Evolutionary conservation across 2,797 vertebrate species (phyloP), one percentile per base, ranked within the genome.

Genomic region (Pseudotriccus pelzelni): DNA sequence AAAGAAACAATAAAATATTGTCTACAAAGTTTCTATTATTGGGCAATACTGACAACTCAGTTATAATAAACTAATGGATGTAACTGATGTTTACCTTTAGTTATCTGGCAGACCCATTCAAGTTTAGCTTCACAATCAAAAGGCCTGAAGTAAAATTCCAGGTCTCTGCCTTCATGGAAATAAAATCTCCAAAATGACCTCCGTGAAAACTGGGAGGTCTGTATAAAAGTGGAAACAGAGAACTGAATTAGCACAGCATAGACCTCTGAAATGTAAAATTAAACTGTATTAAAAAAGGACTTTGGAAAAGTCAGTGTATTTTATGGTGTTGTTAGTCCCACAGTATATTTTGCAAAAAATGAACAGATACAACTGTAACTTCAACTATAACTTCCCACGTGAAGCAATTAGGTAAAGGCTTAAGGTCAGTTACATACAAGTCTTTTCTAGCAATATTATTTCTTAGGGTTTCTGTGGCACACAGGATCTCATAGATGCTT

Each of bases 31-130:
- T 89, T 89, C 44, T 70, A 22, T 50, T 60, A 53, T 1, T 66
- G 30, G 15, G 27, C 23, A 76, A 34, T 32, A 73, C 68, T 6
- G 24, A 53, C 23, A 70, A 44, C 19, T 81, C 24, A n/a, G 28
- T 12, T n/a, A 25, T 53, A 90, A 56, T 8, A 59, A 90, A 62
- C 41, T 90, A 79, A 90, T 9, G 7, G 44, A 46, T 43, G 5
- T 39, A 87, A 90, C 10, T 53, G 49, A 30, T 60, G 55, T 64
- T 98, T 98, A 99, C 99, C 99, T 90, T 99, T 98, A 53, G 99
- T 98, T 87, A 99, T 98, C 95, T 99, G 99, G 96, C 99, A 99
- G 79, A 98, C 98, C 99, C 99, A 99, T 92, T 99, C 99, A 43
- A 99, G 98, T 83, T 93, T 97, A 66, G 98, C 98, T n/a, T 99